Conservation (phyloP, 2,113 vertebrate genomes). For the Coturnix japonica region DNA sequence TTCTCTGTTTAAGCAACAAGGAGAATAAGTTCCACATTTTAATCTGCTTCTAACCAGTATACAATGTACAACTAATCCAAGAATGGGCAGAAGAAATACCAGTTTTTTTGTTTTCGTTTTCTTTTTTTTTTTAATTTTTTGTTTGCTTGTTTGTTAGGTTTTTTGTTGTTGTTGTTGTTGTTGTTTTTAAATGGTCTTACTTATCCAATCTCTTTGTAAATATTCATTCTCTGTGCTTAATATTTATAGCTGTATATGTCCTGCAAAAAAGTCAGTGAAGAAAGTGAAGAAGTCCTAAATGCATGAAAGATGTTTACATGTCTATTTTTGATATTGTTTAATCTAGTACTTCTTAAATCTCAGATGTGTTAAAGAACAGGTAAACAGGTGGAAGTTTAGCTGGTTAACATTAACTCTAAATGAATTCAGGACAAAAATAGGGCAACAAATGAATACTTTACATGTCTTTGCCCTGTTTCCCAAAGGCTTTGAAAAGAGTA, state of each 20-base stretch:
- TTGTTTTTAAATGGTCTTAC: background rate
- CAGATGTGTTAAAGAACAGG: background rate
- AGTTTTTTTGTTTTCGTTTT: background rate
- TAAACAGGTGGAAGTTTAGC: background rate
- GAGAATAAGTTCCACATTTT: background rate
- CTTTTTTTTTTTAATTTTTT: too few species aligned
- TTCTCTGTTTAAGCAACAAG: background rate
- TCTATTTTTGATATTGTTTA: rapidly evolving
- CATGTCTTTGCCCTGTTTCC: rapidly evolving
- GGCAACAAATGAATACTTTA: background rate
- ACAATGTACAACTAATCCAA: background rate
- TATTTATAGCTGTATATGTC: background rate
- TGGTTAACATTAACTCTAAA: background rate
- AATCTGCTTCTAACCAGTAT: background rate
- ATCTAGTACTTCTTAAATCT: background rate
- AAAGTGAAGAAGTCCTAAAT: background rate
- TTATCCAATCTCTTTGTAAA: background rate
- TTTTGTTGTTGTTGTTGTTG: background rate
- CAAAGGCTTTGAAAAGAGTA: background rate
- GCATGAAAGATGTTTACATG: background rate
- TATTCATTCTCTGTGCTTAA: background rate
- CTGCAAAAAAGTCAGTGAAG: background rate
- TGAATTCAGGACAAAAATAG: background rate
- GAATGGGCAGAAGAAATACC: background rate
- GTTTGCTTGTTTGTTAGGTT: too few species aligned